Percentiles rank a stretch among this genome's conserved stretches.
Evolutionary conservation across 2,113 vertebrate genomes (phyloP).

Genomic region (Esox niger): DNA sequence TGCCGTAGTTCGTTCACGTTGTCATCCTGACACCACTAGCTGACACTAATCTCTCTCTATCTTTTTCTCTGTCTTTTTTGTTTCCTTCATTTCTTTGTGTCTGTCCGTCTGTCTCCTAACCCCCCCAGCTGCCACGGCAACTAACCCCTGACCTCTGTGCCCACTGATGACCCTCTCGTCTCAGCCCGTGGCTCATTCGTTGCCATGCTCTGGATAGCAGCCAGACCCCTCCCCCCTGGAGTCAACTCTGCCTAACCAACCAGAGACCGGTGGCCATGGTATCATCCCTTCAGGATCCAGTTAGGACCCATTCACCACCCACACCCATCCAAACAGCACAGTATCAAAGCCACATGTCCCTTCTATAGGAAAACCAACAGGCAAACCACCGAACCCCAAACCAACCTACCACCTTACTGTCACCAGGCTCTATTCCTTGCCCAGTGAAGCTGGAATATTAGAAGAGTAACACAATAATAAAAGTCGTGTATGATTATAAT

Average conservation of each 20-base stretch:
- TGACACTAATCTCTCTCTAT: constrained; percentile 99
- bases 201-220: constrained; percentile 90
- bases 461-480: not conserved
- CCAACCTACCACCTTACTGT: constrained; percentile 30
- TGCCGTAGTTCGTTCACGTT: constrained; percentile 98
- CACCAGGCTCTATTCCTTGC: constrained; percentile 77
- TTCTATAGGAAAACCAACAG: not conserved
- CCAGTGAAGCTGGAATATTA: constrained; percentile 76
- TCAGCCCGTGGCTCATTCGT: constrained; percentile 86
- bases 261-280: constrained; percentile 56
- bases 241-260: constrained; percentile 59
- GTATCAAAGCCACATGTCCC: constrained; percentile 16
- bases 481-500: constrained; percentile 16
- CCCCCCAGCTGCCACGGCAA: constrained; percentile 99
- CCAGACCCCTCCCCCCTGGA: constrained; percentile 67
- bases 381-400: not conserved
- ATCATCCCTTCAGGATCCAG: constrained; percentile 56
- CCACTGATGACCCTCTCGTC: constrained; percentile 99
- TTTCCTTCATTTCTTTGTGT: constrained; percentile 65
- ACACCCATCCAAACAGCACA: constrained; percentile 46
- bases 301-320: constrained; percentile 44
- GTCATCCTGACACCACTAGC: constrained; percentile 99
- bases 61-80: constrained; percentile 84
- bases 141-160: constrained; percentile 99
- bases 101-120: constrained; percentile 84